Percentiles rank a stretch among this genome's conserved stretches.
phyloP scores from a whole-genome alignment of 2,888 invertebrate genomes.

The Cremastobaeus sp. region DNA sequence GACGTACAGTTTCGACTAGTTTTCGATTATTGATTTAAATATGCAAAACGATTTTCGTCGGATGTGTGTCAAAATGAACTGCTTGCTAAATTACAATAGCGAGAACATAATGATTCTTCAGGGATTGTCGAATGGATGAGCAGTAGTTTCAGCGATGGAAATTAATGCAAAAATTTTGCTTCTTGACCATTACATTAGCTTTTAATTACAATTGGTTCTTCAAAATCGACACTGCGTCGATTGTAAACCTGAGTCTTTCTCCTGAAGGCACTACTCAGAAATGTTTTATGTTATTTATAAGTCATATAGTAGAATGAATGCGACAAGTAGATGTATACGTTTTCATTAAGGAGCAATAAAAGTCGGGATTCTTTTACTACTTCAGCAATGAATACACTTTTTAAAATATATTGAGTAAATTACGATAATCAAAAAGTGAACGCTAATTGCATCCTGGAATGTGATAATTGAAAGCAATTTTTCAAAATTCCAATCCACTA shows the following conservation, averaged over 20 bases:
- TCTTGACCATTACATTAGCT: too few relatives aligned
- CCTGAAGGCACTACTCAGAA: neutral
- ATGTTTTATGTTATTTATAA: constrained; percentile 16
- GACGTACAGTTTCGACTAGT: neutral
- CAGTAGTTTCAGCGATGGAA: too few relatives aligned
- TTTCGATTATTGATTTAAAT: constrained; percentile 28
- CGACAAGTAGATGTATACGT: neutral
- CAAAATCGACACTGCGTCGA: constrained; percentile 3
- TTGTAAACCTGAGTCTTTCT: constrained; percentile 3
- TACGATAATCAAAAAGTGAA: neutral
- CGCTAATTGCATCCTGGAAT: neutral
- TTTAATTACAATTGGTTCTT: constrained; percentile 40
- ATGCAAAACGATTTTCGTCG: constrained; percentile 18
- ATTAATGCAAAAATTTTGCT: constrained; percentile 9
- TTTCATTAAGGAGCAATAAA: constrained; percentile 16
- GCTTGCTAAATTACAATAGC: too few relatives aligned
- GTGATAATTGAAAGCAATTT: constrained; percentile 6
- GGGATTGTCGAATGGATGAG: too few relatives aligned
- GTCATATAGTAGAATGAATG: constrained; percentile 6
- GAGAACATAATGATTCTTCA: too few relatives aligned
- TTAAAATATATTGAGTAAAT: constrained; percentile 5
- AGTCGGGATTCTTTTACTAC: constrained; percentile 4
- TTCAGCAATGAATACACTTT: constrained; percentile 1
- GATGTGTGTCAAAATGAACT: too few relatives aligned
- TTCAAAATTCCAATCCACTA: too few relatives aligned